A percentile compares a stretch with the other conserved stretches of the same genome.
phyloP scores from a whole-genome alignment of 2,888 invertebrate species.

The Esperia sulphurella region DNA sequence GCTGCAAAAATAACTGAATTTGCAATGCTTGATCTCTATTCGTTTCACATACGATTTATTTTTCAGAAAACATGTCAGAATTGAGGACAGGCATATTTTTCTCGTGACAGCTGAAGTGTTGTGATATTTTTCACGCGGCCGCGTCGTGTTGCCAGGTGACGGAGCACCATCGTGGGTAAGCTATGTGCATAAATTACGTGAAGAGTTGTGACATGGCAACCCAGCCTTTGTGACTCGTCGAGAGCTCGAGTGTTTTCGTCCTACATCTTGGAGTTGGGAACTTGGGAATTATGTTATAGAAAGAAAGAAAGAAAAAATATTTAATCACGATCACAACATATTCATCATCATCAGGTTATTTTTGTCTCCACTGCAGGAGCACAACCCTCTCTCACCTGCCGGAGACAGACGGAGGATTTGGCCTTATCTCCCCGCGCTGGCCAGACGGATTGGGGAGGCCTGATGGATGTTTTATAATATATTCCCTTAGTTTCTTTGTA shows the following conservation, averaged over 20 bases:
- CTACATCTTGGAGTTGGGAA: slow-evolving; percentile 3
- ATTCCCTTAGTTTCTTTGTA: too few species aligned
- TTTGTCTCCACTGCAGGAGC: too few species aligned
- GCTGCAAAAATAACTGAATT: not conserved
- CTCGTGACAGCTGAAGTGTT: slow-evolving; percentile 19
- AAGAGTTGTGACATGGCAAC: slow-evolving; percentile 50
- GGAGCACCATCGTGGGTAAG: slow-evolving; percentile 52
- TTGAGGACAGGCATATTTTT: slow-evolving; percentile 1
- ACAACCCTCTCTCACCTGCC: too few species aligned
- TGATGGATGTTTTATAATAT: too few species aligned
- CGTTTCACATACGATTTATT: not conserved
- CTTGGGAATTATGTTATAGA: not conserved
- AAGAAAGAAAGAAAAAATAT: too few species aligned
- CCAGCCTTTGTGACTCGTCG: slow-evolving; percentile 36
- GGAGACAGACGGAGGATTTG: too few species aligned
- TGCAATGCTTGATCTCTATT: not conserved
- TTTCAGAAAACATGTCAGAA: not conserved
- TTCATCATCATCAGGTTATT: too few species aligned
- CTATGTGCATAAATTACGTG: slow-evolving; percentile 70
- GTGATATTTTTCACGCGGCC: slow-evolving; percentile 33
- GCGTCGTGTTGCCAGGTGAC: slow-evolving; percentile 38
- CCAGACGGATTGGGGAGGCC: too few species aligned
- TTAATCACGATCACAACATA: too few species aligned
- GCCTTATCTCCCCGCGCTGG: too few species aligned
- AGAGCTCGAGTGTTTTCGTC: slow-evolving; percentile 39